A percentile compares a stretch with the other conserved stretches of the same genome.
These are phyloP conservation scores for Drosophila triauraria DNA, from an alignment of 1,140 invertebrate genomes.

Conservation along the genomic window DNA sequence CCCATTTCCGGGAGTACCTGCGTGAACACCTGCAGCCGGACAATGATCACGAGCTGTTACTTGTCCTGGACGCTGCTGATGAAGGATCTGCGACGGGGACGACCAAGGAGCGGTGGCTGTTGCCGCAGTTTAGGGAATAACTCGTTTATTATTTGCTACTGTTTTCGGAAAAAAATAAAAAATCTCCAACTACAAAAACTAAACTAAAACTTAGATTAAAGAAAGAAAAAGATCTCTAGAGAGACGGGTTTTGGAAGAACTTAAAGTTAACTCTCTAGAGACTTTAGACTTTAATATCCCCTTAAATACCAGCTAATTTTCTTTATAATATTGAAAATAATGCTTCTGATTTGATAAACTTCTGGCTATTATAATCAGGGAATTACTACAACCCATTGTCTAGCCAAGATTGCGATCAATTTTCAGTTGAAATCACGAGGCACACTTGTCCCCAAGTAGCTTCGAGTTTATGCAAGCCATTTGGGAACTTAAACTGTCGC, in stretches of 20 bases:
- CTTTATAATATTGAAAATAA: not conserved
- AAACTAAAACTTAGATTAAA: too few relatives aligned
- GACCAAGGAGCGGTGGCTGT: conserved; percentile 15
- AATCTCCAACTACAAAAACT: not conserved
- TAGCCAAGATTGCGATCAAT: not conserved
- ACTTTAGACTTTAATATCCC: too few relatives aligned
- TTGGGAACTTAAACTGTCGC: conserved; percentile 15
- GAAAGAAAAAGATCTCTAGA: too few relatives aligned
- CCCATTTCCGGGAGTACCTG: conserved; percentile 29
- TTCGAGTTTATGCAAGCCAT: not conserved
- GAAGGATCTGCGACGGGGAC: not conserved
- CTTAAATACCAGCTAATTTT: not conserved
- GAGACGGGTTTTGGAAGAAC: too few relatives aligned
- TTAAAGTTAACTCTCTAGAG: too few relatives aligned
- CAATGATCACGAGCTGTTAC: conserved; percentile 34
- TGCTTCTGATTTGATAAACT: not conserved
- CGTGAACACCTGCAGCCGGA: conserved; percentile 9
- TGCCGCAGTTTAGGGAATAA: conserved; percentile 33
- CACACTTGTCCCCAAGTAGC: not conserved
- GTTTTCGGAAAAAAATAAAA: conserved; percentile 7
- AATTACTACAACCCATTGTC: not conserved
- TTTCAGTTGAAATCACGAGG: not conserved
- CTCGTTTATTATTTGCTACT: not conserved
- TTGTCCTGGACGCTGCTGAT: conserved; percentile 8
- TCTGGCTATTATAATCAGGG: not conserved